Percentiles rank a stretch among this genome's conserved stretches.
Conservation (phyloP, 2,888 invertebrate genomes). For the Chrysolina oricalcia region DNA sequence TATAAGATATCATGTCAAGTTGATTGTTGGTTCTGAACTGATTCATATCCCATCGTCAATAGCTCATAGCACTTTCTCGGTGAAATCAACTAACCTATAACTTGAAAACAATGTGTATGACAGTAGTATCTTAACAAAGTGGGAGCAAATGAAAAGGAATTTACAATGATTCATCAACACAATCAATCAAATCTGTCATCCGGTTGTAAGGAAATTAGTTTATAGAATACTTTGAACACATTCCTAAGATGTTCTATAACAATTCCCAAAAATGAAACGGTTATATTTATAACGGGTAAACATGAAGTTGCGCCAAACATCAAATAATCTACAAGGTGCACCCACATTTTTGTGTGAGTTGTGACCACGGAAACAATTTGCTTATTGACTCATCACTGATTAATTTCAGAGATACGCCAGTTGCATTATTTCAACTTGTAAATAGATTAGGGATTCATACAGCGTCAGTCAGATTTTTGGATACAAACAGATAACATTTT, state of each 20-base stretch:
- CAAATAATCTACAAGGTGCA: neutral
- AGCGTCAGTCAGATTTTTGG: no score
- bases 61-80: no score
- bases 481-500: no score
- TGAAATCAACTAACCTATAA: no score
- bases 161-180: neutral
- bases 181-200: neutral
- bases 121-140: no score
- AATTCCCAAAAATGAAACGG: slow-evolving; percentile 8
- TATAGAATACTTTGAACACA: neutral
- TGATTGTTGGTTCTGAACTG: no score
- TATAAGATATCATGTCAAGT: no score
- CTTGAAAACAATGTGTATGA: no score
- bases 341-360: slow-evolving; percentile 7
- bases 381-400: slow-evolving; percentile 10
- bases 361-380: neutral
- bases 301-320: slow-evolving; percentile 20
- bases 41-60: no score
- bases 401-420: neutral
- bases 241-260: neutral
- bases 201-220: neutral
- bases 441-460: no score
- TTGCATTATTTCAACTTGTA: no score
- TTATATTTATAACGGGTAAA: slow-evolving; percentile 34
- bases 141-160: no score